These are phyloP conservation scores for Zaprionus inermis DNA, from an alignment of 1,140 invertebrate species.

Conservation along the genomic window DNA sequence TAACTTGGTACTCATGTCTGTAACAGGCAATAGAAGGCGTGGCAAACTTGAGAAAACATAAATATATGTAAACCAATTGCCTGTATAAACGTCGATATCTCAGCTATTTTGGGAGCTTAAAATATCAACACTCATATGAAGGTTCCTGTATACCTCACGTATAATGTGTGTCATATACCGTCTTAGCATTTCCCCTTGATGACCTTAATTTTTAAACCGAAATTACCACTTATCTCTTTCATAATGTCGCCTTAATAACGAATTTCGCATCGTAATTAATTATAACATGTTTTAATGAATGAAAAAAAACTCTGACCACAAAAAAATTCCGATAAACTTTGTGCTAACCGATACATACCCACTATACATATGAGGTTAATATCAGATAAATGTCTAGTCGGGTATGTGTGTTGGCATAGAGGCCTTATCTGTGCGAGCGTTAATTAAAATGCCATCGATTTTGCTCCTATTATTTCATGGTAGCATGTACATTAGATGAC, in stretches of 20 bases:
- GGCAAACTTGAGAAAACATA: too few species aligned
- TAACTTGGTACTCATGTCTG: too few species aligned
- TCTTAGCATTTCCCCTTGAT: not conserved
- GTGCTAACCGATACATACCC: not conserved
- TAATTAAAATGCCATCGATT: slow-evolving; percentile 55
- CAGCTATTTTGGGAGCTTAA: too few species aligned
- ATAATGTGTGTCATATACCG: not conserved
- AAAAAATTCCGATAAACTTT: slow-evolving; percentile 7
- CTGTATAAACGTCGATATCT: not conserved
- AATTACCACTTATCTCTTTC: slow-evolving; percentile 18
- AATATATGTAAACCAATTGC: too few species aligned
- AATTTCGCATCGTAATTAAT: slow-evolving; percentile 13
- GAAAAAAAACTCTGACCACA: slow-evolving; percentile 3
- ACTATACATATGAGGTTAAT: slow-evolving; percentile 14
- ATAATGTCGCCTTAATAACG: slow-evolving; percentile 7
- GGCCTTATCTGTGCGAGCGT: slow-evolving; percentile 32
- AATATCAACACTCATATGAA: too few species aligned
- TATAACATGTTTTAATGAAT: slow-evolving; percentile 27
- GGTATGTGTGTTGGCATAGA: not conserved
- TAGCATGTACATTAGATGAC: slow-evolving; percentile 32
- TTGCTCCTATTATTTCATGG: slow-evolving; percentile 27
- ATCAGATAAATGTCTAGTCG: slow-evolving; percentile 7
- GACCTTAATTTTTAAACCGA: not conserved
- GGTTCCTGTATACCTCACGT: too few species aligned
- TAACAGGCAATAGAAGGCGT: too few species aligned